Conservation (phyloP, 2,888 invertebrate genomes). For the Andrena fulva region DNA sequence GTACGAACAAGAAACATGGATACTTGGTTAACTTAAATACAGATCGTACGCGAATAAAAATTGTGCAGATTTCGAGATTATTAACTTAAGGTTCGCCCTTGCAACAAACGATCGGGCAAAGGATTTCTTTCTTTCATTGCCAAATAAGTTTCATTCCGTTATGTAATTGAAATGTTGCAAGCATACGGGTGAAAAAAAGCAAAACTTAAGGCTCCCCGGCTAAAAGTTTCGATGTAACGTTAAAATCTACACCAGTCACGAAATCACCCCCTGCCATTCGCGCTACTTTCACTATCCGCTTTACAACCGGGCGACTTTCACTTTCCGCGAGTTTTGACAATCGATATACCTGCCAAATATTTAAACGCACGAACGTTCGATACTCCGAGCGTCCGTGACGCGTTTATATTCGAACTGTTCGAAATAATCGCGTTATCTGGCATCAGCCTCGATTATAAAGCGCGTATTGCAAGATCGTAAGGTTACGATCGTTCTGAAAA, state of each 20-base stretch:
- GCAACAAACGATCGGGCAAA: neutral
- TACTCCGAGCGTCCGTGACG: neutral
- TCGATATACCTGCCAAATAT: slow-evolving; percentile 8
- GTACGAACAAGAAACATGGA: no score
- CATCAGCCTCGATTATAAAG: slow-evolving; percentile 27
- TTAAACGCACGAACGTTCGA: neutral
- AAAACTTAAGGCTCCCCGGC: neutral
- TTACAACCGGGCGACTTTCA: slow-evolving; percentile 53
- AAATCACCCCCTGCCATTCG: slow-evolving; percentile 9
- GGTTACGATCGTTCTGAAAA: neutral
- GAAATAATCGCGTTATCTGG: slow-evolving; percentile 34
- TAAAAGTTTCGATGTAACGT: neutral
- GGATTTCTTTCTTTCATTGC: neutral
- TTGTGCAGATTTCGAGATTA: neutral
- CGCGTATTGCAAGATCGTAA: neutral
- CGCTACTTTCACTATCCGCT: slow-evolving; percentile 52
- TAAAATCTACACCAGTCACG: slow-evolving; percentile 15
- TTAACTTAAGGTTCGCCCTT: neutral
- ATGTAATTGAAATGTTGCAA: slow-evolving; percentile 16
- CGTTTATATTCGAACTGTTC: neutral
- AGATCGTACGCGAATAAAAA: neutral
- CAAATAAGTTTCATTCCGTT: slow-evolving; percentile 1
- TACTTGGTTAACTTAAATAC: neutral
- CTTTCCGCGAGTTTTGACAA: slow-evolving; percentile 38
- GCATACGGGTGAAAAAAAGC: neutral